phyloP scores from a whole-genome alignment of 2,888 invertebrate species.

The Synergus gifuensis region DNA sequence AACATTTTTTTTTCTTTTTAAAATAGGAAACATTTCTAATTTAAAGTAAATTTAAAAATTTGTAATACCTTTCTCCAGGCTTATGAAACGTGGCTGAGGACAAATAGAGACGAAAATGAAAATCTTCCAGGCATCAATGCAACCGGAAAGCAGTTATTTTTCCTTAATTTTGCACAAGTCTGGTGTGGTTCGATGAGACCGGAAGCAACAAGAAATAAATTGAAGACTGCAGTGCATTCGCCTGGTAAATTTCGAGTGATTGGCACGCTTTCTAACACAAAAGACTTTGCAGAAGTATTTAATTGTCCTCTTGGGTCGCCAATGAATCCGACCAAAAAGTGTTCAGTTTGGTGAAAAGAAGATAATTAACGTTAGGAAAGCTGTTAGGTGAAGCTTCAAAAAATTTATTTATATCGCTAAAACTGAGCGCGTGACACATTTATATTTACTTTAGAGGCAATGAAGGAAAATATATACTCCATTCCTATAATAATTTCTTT shows the following conservation, averaged over 20 bases:
- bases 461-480: neutral
- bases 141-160: slow-evolving; percentile 91
- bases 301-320: slow-evolving; percentile 85
- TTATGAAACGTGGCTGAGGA: slow-evolving; percentile 87
- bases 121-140: slow-evolving; percentile 86
- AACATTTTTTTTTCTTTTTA: too few relatives aligned
- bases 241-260: slow-evolving; percentile 90
- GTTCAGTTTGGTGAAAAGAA: slow-evolving; percentile 82
- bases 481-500: neutral
- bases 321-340: slow-evolving; percentile 89
- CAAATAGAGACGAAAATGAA: slow-evolving; percentile 82
- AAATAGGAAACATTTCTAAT: too few relatives aligned
- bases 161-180: slow-evolving; percentile 93
- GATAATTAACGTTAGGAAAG: neutral
- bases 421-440: neutral
- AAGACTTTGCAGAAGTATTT: slow-evolving; percentile 87
- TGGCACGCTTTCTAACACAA: slow-evolving; percentile 87
- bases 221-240: slow-evolving; percentile 91
- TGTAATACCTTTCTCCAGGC: slow-evolving; percentile 80
- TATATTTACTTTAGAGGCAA: neutral
- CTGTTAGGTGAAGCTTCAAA: neutral
- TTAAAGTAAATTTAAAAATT: neutral
- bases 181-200: slow-evolving; percentile 91
- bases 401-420: neutral
- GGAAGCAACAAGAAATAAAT: slow-evolving; percentile 88